Evolutionary conservation across 2,888 invertebrate species (phyloP).

Genomic region (Drosophila fungiperda): DNA sequence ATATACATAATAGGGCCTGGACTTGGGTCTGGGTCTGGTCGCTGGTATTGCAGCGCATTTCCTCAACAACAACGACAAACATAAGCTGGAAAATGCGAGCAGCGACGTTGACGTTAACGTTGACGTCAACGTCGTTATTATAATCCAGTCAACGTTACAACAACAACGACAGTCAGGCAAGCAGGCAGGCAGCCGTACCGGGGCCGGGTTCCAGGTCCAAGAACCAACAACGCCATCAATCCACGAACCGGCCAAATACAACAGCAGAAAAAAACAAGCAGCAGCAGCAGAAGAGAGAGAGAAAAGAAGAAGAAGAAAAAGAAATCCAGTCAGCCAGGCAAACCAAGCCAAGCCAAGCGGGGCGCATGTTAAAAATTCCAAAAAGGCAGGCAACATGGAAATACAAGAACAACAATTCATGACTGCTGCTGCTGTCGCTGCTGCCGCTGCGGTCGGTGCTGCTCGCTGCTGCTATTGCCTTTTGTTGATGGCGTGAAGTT

Average conservation of each 20-base stretch:
- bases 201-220: constrained; percentile 52
- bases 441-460: constrained; percentile 4
- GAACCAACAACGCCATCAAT: constrained; percentile 65
- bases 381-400: constrained; percentile 70
- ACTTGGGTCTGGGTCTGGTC: constrained; percentile 25
- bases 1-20: constrained; percentile 44
- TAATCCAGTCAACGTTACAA: constrained; percentile 73
- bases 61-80: constrained; percentile 52
- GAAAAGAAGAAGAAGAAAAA: constrained; percentile 26
- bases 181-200: constrained; percentile 39
- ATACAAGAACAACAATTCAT: constrained; percentile 77
- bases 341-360: constrained; percentile 62
- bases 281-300: background rate
- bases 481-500: constrained; percentile 51
- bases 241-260: constrained; percentile 61
- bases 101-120: constrained; percentile 67
- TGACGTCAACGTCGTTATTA: constrained; percentile 59
- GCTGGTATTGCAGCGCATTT: constrained; percentile 59
- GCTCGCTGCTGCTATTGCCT: constrained; percentile 31
- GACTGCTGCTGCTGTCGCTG: constrained; percentile 54
- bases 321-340: constrained; percentile 36
- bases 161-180: constrained; percentile 5
- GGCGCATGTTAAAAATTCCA: constrained; percentile 77
- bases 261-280: constrained; percentile 12
- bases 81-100: constrained; percentile 73